These are phyloP conservation scores for Corynorhinus townsendii DNA, from an alignment of 2,113 vertebrate genomes.

Conservation along the genomic window DNA sequence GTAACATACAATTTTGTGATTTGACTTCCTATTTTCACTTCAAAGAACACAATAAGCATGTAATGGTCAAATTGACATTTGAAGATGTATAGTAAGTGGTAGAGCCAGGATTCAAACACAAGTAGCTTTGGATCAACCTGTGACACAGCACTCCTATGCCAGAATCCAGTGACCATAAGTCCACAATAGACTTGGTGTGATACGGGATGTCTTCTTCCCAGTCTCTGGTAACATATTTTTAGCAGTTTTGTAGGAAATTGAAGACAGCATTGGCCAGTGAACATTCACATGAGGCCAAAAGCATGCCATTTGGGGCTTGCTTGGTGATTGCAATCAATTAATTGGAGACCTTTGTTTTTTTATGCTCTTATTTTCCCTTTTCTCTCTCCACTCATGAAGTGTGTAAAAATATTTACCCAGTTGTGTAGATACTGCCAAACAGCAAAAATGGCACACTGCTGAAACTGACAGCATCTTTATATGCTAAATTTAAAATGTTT, in stretches of 20 bases:
- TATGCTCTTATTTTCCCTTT: background rate
- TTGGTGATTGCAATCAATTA: background rate
- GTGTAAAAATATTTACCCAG: background rate
- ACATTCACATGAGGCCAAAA: background rate
- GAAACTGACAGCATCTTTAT: background rate
- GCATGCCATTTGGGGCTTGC: background rate
- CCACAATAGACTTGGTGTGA: background rate
- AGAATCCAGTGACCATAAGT: background rate
- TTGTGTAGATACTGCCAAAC: background rate
- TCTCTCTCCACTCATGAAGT: background rate
- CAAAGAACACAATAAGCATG: background rate
- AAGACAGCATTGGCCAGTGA: background rate
- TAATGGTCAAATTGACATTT: background rate
- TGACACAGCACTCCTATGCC: background rate
- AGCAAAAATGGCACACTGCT: background rate
- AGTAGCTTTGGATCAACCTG: background rate
- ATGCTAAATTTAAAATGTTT: background rate
- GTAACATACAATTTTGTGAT: background rate
- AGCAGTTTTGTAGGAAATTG: background rate
- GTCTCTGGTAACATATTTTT: background rate
- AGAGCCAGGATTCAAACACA: background rate
- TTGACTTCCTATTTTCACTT: background rate
- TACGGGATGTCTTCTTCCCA: background rate
- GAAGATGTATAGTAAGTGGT: background rate
- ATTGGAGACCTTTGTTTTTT: background rate